Conservation (phyloP, 2,113 vertebrate species). For the Rhinoderma darwinii region DNA sequence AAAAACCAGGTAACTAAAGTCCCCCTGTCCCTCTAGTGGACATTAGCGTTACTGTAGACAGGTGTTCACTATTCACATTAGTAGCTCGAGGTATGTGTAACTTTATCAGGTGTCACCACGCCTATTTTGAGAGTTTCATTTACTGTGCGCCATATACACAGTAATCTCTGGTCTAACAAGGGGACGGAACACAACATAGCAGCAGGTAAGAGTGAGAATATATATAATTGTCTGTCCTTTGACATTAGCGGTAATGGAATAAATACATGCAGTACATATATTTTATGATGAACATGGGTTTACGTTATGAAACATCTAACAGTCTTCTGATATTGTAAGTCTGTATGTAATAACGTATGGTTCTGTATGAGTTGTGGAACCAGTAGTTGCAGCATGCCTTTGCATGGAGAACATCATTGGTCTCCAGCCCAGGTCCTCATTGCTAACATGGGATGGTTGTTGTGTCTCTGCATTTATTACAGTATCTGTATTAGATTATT, state of each 20-base stretch:
- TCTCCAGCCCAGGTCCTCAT: not conserved
- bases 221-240: not conserved
- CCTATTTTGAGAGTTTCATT: constrained; percentile 2
- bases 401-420: not conserved
- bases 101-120: constrained; percentile 3
- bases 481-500: too few relatives aligned
- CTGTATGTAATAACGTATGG: not conserved
- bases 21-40: not conserved
- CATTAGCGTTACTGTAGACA: not conserved
- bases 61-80: not conserved
- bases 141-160: not conserved
- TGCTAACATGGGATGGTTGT: too few relatives aligned
- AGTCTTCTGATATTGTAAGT: too few relatives aligned
- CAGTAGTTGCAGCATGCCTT: not conserved
- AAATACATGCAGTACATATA: not conserved
- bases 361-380: too few relatives aligned
- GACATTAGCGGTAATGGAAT: not conserved
- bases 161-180: not conserved
- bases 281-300: too few relatives aligned
- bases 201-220: constrained; percentile 5
- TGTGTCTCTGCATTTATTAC: too few relatives aligned
- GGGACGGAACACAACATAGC: not conserved
- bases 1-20: too few relatives aligned
- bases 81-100: not conserved
- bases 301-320: too few relatives aligned